Evolutionary conservation across 2,113 vertebrate species (phyloP).

Genomic region (Melozone crissalis): DNA sequence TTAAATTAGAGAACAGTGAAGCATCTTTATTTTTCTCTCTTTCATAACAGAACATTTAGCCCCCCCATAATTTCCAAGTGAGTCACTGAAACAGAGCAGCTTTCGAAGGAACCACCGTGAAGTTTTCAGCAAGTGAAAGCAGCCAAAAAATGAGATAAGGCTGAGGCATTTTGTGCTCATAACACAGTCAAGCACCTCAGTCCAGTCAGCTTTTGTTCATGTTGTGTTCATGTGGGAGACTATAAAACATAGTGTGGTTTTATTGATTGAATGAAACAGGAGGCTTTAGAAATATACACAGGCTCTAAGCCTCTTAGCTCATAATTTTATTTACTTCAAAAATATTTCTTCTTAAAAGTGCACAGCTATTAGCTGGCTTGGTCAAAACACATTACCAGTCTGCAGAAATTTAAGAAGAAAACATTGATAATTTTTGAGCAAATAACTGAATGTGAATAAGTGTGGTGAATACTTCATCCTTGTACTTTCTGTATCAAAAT

Average conservation of each 20-base stretch:
- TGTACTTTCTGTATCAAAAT: neutral
- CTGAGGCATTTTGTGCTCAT: neutral
- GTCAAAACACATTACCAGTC: neutral
- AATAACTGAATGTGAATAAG: neutral
- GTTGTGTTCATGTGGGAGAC: neutral
- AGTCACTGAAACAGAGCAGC: constrained; percentile 2
- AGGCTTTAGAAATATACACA: neutral
- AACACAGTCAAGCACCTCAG: neutral
- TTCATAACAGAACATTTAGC: neutral
- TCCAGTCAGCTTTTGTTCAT: neutral
- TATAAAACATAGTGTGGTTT: neutral
- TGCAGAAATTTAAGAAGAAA: neutral
- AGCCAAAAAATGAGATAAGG: neutral
- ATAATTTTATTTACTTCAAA: neutral
- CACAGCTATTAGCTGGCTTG: neutral
- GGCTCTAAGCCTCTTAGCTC: neutral
- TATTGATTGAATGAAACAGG: neutral
- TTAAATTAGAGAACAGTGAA: neutral
- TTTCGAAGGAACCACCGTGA: constrained; percentile 43
- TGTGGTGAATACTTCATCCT: neutral
- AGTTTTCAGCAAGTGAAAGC: constrained; percentile 25
- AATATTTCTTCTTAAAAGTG: neutral
- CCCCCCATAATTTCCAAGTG: neutral
- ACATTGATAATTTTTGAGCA: neutral
- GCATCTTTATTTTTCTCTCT: neutral